A percentile compares a stretch with the other conserved stretches of the same genome.
Conservation (phyloP, 2,888 invertebrate species). For the Spatulosminthurus flaviceps region DNA sequence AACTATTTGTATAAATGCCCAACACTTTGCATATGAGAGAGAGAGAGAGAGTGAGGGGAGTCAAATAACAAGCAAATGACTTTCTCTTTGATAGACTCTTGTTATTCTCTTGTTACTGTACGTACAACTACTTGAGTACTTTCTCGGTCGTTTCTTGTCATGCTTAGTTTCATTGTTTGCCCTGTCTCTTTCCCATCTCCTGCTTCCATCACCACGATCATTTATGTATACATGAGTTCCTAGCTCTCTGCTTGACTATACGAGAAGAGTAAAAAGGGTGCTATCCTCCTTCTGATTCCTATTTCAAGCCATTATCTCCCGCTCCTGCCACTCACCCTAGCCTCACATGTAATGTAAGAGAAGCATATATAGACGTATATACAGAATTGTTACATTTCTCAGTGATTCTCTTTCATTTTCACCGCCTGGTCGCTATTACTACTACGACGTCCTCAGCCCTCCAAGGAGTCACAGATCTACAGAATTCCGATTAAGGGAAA, state of each 20-base stretch:
- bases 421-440: not conserved
- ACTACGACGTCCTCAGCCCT: too few relatives aligned
- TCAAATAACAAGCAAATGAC: conserved; percentile 27
- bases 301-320: conserved; percentile 7
- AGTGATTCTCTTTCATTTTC: not conserved
- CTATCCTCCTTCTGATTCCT: conserved; percentile 6
- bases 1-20: not conserved
- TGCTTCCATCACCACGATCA: not conserved
- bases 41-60: not conserved
- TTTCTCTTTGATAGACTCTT: conserved; percentile 30
- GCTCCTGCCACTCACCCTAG: not conserved
- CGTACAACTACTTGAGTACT: not conserved
- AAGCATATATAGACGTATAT: too few relatives aligned
- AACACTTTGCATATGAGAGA: not conserved
- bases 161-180: conserved; percentile 43
- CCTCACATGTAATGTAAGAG: not conserved
- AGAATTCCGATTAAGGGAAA: too few relatives aligned
- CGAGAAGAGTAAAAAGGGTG: not conserved
- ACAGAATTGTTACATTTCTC: not conserved
- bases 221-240: not conserved
- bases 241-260: not conserved
- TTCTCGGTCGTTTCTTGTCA: conserved; percentile 43
- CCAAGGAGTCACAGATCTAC: too few relatives aligned
- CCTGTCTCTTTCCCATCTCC: conserved; percentile 7
- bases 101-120: conserved; percentile 26